Conservation (phyloP, 1,140 invertebrate genomes). For the Drosophila nigrodunni region DNA sequence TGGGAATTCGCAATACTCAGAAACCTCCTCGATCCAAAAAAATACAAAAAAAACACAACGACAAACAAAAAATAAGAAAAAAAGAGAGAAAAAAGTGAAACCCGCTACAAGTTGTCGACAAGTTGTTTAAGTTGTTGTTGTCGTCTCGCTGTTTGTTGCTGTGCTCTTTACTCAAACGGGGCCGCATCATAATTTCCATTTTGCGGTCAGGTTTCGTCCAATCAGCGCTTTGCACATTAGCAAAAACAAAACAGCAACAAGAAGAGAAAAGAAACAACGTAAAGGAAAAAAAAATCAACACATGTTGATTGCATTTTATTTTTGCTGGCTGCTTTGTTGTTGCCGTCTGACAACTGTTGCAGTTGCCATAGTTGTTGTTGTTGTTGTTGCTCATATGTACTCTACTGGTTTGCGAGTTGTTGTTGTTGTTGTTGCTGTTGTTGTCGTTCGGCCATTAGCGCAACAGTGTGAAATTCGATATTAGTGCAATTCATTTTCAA, state of each 20-base stretch:
- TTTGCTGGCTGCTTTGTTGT: slow-evolving; percentile 64
- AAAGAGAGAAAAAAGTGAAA: slow-evolving; percentile 69
- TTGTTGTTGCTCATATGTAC: slow-evolving; percentile 18
- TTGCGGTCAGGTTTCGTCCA: slow-evolving; percentile 81
- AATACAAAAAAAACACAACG: not conserved
- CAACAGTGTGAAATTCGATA: slow-evolving; percentile 80
- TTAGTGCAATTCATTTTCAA: slow-evolving; percentile 83
- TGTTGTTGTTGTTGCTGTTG: slow-evolving; percentile 42
- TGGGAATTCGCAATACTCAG: slow-evolving; percentile 52
- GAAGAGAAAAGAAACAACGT: slow-evolving; percentile 10
- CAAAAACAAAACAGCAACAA: slow-evolving; percentile 49
- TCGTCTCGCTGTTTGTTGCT: slow-evolving; percentile 55
- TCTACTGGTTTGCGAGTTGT: slow-evolving; percentile 24
- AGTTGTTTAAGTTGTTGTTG: slow-evolving; percentile 43
- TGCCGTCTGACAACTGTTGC: slow-evolving; percentile 61
- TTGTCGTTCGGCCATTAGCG: slow-evolving; percentile 72
- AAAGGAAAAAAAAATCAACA: slow-evolving; percentile 49
- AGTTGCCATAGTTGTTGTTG: slow-evolving; percentile 43
- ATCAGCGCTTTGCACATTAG: slow-evolving; percentile 82
- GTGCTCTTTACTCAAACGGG: slow-evolving; percentile 80
- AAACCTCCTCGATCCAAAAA: slow-evolving; percentile 61
- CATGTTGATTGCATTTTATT: slow-evolving; percentile 77
- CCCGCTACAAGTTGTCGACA: slow-evolving; percentile 63
- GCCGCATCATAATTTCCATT: slow-evolving; percentile 82
- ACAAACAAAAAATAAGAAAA: not conserved